Base-by-base conservation (phyloP, 1,140 invertebrate species). In the Dendrolimus kikuchii region DNA sequence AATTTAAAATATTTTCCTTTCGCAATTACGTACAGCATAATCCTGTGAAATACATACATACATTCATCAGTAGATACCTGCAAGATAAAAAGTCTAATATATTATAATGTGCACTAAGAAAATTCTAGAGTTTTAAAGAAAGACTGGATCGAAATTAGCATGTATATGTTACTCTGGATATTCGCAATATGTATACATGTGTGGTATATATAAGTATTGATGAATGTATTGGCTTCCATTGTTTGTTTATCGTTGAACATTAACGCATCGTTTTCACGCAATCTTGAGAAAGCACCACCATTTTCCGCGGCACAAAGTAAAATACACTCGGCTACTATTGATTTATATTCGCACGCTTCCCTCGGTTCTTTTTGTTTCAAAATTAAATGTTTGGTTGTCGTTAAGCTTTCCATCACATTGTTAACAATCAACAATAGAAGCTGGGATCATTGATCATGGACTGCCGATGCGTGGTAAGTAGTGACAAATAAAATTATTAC, bases 161-260 rank as follows among this genome's bases (percentile, higher is more conserved):
- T 45, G 46, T 61, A 56, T 60, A 62, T 37, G 7, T 37, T 37
- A 5, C 7, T 38, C 38, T 9, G 47, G 47, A 49, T 49, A 8
- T 58, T 55, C 48, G 62, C 53, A 53, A n/a, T 40, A 42, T 58
- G 53, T 44, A 55, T 62, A 64, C 57, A 64, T 73, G 68, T 66
- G 55, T 57, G 56, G 55, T 69, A 76, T 82, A 83, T 79, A 83
- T 65, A 78, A 75, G 75, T 73, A 72, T 70, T 65, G 62, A 65
- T 54, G 64, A 57, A 51, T 51, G 66, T 60, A 65, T 67, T 54
- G 49, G 61, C 66, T 71, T 71, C 71, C 76, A 79, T 79, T 77
- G 73, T 64, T 51, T 54, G 61, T 67, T 60, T 55, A 65, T 64
- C 51, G 57, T 51, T 60, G 56, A 59, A 41, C 49, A 37, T 54